Base-by-base conservation (phyloP, 2,888 invertebrate species). In the Clitarchus hookeri region DNA sequence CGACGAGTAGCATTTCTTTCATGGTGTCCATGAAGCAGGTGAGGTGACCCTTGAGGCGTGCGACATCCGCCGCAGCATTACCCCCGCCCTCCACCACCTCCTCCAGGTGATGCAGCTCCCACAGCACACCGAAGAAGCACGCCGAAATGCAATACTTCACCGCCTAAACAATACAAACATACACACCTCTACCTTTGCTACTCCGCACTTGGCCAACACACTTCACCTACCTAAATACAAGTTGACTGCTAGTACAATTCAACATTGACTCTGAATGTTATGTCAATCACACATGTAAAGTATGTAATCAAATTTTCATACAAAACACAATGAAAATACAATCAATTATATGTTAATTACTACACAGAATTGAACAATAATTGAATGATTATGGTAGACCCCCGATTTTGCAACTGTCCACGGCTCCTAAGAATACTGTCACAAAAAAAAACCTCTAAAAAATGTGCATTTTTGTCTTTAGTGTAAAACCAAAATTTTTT, bases 91-190 rank as follows among this genome's bases (percentile, higher is more conserved):
- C 94, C 53, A 94, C 93, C 84, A 95, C 93, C 89, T 96, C 95
- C 92, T 98, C 97, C 85, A 98, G 92, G 89, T 95, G 95, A 91
- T 96, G 94, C 89, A 98, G 94, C 88, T 97, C 96, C 98, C 98
- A 99, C 90, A 97, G 93, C 88, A 98, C 93, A 26, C 92, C 92
- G 89, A 92, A 92, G 88, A 92, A 92, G 89, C 98, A 97, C 54
- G 97, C 95, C 88, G 96, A 96, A 89, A 98, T 95, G 87, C 96
- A 95, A 90, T 95, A 96, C 87, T 95, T 95, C n/a, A 96, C 92
- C 6, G 96, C 96, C 91, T 95, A 36, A 36, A 36, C 36, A 36
- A 36, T 4, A 91, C 90, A 88, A 26, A 13, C 25, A 13, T 16
- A 79, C 79, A 79, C 79, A 25, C 23, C 79, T 23, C 79, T 79